These are phyloP conservation scores for Caenorhabditis briggsae DNA, from an alignment of 1,140 invertebrate genomes.

Conservation along the genomic window DNA sequence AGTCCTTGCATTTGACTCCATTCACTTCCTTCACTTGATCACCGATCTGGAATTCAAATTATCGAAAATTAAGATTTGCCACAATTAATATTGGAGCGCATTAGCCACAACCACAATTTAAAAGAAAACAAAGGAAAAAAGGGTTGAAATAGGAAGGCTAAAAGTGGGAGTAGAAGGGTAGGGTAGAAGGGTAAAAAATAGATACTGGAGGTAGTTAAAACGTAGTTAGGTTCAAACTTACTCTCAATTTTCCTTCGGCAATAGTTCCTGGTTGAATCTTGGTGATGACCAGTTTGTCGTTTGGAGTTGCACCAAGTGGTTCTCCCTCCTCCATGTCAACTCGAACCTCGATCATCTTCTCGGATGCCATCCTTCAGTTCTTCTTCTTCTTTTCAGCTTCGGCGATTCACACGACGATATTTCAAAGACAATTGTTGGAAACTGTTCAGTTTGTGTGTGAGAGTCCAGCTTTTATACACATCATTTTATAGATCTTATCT, in stretches of 20 bases:
- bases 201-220: no score
- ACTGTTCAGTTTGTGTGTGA: no score
- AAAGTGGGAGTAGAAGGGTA: no score
- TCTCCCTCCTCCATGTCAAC: conserved; percentile 70
- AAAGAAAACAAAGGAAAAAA: no score
- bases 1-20: conserved; percentile 64
- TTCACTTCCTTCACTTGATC: conserved; percentile 71
- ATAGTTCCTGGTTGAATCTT: conserved; percentile 69
- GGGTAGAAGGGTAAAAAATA: no score
- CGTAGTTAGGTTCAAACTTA: conserved; percentile 56
- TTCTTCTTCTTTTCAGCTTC: conserved; percentile 1
- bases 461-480: no score
- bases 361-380: conserved; percentile 14
- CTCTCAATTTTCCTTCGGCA: conserved; percentile 73
- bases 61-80: neutral
- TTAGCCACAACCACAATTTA: no score
- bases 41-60: conserved; percentile 66
- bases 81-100: no score
- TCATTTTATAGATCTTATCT: no score
- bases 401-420: neutral
- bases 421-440: no score
- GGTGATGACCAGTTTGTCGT: conserved; percentile 70
- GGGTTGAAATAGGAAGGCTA: no score
- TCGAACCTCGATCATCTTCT: conserved; percentile 58
- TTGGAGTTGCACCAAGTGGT: conserved; percentile 71